phyloP scores from a whole-genome alignment of 2,113 vertebrate species.

The Eleginops maclovinus region DNA sequence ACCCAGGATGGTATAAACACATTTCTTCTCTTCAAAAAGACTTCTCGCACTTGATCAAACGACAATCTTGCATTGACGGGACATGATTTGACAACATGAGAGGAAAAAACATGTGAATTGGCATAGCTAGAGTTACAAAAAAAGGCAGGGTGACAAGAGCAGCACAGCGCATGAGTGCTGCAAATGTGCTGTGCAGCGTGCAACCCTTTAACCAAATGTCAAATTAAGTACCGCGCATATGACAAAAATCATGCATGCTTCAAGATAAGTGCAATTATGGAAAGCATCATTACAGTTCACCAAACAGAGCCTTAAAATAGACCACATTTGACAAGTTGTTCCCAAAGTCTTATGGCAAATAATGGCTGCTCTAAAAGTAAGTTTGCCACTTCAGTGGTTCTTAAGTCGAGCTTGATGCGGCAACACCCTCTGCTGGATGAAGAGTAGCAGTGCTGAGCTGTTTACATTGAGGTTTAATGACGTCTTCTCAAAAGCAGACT shows the following conservation, averaged over 20 bases:
- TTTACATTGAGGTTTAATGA: background rate
- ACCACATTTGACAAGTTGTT: background rate
- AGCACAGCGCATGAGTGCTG: background rate
- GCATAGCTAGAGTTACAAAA: background rate
- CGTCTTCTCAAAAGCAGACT: constrained; percentile 49
- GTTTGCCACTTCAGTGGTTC: constrained; percentile 1
- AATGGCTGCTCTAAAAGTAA: background rate
- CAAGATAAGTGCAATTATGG: background rate
- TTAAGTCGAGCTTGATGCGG: constrained; percentile 2
- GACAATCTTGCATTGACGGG: background rate
- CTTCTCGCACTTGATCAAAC: background rate
- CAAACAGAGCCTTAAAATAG: background rate
- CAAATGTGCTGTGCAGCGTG: background rate
- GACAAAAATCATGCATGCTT: background rate
- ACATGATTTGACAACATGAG: background rate
- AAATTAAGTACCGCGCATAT: background rate
- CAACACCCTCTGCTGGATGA: constrained; percentile 71
- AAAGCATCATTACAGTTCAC: background rate
- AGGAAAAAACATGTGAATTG: background rate
- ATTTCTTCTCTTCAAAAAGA: background rate
- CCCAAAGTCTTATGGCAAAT: background rate
- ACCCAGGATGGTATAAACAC: background rate
- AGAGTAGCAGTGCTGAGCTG: background rate
- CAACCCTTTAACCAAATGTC: constrained; percentile 3
- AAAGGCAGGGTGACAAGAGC: background rate